A percentile compares a stretch with the other conserved stretches of the same genome.
Evolutionary conservation across 2,797 vertebrate genomes (phyloP).

Genomic region (Anableps anableps): DNA sequence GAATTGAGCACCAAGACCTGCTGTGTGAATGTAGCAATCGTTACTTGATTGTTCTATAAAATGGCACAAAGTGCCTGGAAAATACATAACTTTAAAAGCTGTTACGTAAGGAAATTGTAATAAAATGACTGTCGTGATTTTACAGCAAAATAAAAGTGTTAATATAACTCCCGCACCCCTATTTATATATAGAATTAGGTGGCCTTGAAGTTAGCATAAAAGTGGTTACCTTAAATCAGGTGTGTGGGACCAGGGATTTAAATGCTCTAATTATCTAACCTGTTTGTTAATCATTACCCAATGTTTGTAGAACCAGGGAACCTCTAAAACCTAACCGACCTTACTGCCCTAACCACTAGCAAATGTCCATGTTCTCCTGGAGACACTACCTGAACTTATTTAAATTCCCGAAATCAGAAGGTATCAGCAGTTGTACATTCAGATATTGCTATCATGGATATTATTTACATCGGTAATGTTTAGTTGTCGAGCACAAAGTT

Average conservation of each 20-base stretch:
- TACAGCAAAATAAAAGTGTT: too few relatives aligned
- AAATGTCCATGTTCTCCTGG: neutral
- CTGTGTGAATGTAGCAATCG: too few relatives aligned
- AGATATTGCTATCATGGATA: too few relatives aligned
- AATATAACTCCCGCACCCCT: neutral
- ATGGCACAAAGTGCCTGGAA: too few relatives aligned
- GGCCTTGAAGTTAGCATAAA: neutral
- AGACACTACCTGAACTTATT: neutral
- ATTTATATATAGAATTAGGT: neutral
- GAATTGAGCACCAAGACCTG: too few relatives aligned
- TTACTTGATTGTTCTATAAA: too few relatives aligned
- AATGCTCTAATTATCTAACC: neutral
- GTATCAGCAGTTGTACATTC: neutral
- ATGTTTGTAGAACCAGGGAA: neutral
- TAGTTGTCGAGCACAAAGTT: neutral
- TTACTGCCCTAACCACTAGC: neutral
- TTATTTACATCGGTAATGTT: neutral
- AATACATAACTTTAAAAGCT: neutral
- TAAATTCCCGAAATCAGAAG: neutral
- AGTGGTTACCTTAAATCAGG: neutral
- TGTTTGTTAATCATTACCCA: neutral
- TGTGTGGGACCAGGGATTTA: neutral
- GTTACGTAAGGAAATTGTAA: neutral
- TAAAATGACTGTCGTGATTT: neutral
- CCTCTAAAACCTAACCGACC: neutral